Conservation (phyloP, 2,113 vertebrate species). For the Crypturellus undulatus region DNA sequence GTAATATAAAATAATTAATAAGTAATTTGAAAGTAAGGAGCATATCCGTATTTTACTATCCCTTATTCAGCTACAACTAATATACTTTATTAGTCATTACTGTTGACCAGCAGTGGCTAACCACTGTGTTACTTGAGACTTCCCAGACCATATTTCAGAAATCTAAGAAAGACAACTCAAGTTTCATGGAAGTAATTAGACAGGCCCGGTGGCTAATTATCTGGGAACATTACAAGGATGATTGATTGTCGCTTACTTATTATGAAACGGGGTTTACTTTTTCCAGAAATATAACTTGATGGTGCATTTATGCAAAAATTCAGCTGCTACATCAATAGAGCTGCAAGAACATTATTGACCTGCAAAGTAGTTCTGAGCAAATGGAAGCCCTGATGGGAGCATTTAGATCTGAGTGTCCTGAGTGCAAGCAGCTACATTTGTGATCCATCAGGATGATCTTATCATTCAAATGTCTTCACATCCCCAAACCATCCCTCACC, state of each 20-base stretch:
- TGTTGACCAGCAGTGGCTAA: slow-evolving; percentile 71
- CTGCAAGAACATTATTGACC: neutral
- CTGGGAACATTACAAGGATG: slow-evolving; percentile 85
- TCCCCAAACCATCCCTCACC: neutral
- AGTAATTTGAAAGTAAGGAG: slow-evolving; percentile 66
- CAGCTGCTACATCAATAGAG: neutral
- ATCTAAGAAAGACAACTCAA: slow-evolving; percentile 81
- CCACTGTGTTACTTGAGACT: slow-evolving; percentile 82
- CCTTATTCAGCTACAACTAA: slow-evolving; percentile 44
- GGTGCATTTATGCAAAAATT: neutral
- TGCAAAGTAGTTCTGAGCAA: neutral
- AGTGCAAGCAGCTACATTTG: neutral
- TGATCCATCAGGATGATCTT: neutral
- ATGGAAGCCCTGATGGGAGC: neutral
- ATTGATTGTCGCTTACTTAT: slow-evolving; percentile 88
- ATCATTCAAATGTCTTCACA: neutral
- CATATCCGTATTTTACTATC: slow-evolving; percentile 58
- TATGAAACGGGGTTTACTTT: slow-evolving; percentile 74
- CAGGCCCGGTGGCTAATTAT: slow-evolving; percentile 86
- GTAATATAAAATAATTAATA: slow-evolving; percentile 68
- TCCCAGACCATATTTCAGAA: slow-evolving; percentile 85
- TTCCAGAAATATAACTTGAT: slow-evolving; percentile 19
- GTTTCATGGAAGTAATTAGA: slow-evolving; percentile 91
- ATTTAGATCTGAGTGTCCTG: neutral
- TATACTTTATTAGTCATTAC: slow-evolving; percentile 55